Conservation (phyloP, 2,888 invertebrate genomes). For the Strigamia maritima region DNA sequence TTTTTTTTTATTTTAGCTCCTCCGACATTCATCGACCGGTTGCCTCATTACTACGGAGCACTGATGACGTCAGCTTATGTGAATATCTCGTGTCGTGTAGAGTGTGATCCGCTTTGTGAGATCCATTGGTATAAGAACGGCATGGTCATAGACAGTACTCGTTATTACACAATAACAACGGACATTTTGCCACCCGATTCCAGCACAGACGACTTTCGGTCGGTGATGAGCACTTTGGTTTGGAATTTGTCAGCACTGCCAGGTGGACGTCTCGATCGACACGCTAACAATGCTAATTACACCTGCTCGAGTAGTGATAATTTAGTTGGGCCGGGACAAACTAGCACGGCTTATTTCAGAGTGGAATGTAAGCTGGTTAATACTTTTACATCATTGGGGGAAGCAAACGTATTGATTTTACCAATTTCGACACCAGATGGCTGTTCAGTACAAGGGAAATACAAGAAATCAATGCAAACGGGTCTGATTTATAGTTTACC, state of each 20-base stretch:
- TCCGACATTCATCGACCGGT: conserved; percentile 79
- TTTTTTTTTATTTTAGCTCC: too few relatives aligned
- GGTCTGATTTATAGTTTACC: too few relatives aligned
- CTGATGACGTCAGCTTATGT: conserved; percentile 62
- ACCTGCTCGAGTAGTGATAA: conserved; percentile 77
- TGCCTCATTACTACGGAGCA: conserved; percentile 75
- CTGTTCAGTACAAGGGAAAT: too few relatives aligned
- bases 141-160: conserved; percentile 60
- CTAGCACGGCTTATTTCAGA: conserved; percentile 77
- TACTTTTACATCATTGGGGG: not conserved
- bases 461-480: too few relatives aligned
- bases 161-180: conserved; percentile 66
- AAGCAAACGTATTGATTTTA: too few relatives aligned
- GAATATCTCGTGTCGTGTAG: conserved; percentile 77
- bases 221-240: conserved; percentile 78
- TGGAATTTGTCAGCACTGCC: conserved; percentile 88
- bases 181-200: conserved; percentile 68
- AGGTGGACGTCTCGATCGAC: conserved; percentile 69
- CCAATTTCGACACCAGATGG: too few relatives aligned
- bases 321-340: conserved; percentile 73
- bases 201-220: conserved; percentile 79
- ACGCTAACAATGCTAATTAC: conserved; percentile 74
- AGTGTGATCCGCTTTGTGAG: conserved; percentile 81
- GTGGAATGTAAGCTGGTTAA: conserved; percentile 74
- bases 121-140: conserved; percentile 82